Base-by-base conservation (phyloP, 2,113 vertebrate species). In the Sorex araneus region DNA sequence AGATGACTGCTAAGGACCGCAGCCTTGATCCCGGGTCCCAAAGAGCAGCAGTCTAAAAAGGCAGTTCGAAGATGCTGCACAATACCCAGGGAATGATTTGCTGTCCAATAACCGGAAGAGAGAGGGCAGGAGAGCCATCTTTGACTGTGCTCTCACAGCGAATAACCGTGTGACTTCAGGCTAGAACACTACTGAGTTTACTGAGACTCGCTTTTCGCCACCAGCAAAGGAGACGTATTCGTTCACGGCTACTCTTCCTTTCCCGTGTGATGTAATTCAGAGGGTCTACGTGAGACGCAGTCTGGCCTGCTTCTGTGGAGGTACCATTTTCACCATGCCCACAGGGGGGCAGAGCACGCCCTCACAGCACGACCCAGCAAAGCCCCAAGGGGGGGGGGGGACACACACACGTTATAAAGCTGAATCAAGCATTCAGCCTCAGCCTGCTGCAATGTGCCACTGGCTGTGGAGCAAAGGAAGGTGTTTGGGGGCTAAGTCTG, bases 341-440 rank as follows among this genome's bases (percentile, higher is more conserved):
- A 97, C 97, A 93, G 95, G 97, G 90, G 97, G 98, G 97, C 98
- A 97, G 0, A 0, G 69, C 81, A 45, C 94, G 69, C 73, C 96
- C 95, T 97, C 89, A 75, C 76, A 91, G 83, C 97, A 60, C 96
- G 95, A 54, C 79, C 6, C 21, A 84, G 30, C 32, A 16, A 19
- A 2, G 30, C 84, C 76, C 94, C 93, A 96, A 95, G 93, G 92
- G 60, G 47, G 54, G 5, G 10, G 36, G 93, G 76, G n/a, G n/a
- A n/a, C n/a, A n/a, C n/a, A n/a, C n/a, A n/a, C n/a, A n/a, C n/a
- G n/a, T n/a, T n/a, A n/a, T n/a, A n/a, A n/a, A n/a, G n/a, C n/a
- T n/a, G 66, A 43, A 69, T 43, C 27, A 74, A 86, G 73, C 8
- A 10, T 79, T 8, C 71, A 73, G 76, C 23, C n/a, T 8, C 71